A percentile compares a stretch with the other conserved stretches of the same genome.
phyloP scores from a whole-genome alignment of 2,888 invertebrate species.

The Lymantria monacha region DNA sequence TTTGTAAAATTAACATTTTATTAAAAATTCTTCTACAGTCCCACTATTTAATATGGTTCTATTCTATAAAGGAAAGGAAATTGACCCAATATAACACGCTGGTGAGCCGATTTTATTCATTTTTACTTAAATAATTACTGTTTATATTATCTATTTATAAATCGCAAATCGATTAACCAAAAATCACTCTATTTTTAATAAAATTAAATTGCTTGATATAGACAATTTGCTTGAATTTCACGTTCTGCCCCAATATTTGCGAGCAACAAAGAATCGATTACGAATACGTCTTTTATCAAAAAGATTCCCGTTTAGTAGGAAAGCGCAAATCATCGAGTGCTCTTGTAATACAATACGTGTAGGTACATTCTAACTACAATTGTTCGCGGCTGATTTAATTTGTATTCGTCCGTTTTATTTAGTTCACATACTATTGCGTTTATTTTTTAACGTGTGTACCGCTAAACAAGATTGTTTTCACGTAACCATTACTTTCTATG shows the following conservation, averaged over 20 bases:
- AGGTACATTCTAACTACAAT: conserved; percentile 1
- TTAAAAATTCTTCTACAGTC: too few relatives aligned
- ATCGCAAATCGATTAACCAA: too few relatives aligned
- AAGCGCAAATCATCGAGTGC: conserved; percentile 25
- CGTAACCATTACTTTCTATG: not conserved
- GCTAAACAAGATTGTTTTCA: conserved; percentile 8
- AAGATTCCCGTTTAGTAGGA: conserved; percentile 21
- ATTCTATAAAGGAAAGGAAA: too few relatives aligned
- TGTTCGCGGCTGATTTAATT: conserved; percentile 19
- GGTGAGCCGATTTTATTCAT: too few relatives aligned
- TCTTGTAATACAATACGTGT: conserved; percentile 5
- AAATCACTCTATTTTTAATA: too few relatives aligned
- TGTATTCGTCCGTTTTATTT: conserved; percentile 11
- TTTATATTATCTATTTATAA: too few relatives aligned
- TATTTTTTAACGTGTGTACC: conserved; percentile 5
- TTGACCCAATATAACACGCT: too few relatives aligned
- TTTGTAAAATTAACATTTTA: too few relatives aligned
- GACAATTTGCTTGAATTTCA: not conserved
- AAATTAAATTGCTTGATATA: too few relatives aligned
- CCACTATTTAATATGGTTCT: too few relatives aligned
- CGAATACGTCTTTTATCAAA: conserved; percentile 12
- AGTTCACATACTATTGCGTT: conserved; percentile 10
- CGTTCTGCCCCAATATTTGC: conserved; percentile 1
- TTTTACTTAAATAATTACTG: too few relatives aligned
- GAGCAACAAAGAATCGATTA: conserved; percentile 21